phyloP scores from a whole-genome alignment of 2,113 vertebrate genomes.

The Zapornia atra region DNA sequence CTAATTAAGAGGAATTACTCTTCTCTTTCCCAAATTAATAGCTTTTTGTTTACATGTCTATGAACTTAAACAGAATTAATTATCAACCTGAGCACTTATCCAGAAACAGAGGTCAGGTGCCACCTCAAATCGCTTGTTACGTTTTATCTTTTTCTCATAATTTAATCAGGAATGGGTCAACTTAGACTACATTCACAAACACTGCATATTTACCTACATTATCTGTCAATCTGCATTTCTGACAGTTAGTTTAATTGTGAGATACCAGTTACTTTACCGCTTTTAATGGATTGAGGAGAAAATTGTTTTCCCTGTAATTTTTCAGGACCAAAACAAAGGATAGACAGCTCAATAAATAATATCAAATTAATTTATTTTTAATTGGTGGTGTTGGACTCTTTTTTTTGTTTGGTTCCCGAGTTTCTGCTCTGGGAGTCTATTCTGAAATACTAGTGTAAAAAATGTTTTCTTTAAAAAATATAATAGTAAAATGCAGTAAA shows the following conservation, averaged over 20 bases:
- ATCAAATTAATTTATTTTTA: background rate
- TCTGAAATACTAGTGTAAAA: background rate
- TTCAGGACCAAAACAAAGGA: background rate
- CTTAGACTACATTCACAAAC: background rate
- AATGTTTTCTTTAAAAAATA: background rate
- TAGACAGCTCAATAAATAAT: background rate
- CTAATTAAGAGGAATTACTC: background rate
- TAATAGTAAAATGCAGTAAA: background rate
- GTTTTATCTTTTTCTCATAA: background rate
- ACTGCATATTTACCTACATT: background rate
- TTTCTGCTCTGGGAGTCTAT: background rate
- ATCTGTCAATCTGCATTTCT: background rate
- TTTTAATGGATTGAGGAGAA: background rate
- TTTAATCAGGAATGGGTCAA: background rate
- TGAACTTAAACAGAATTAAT: slow-evolving; percentile 5
- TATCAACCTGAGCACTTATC: background rate
- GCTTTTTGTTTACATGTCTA: slow-evolving; percentile 1
- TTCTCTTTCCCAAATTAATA: background rate
- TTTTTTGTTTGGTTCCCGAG: background rate
- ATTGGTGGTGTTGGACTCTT: background rate
- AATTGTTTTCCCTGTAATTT: background rate
- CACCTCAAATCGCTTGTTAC: background rate
- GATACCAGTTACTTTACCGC: background rate
- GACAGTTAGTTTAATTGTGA: background rate
- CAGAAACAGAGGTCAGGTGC: background rate